phyloP scores from a whole-genome alignment of 2,797 vertebrate species.

The Urosaurus nigricauda region DNA sequence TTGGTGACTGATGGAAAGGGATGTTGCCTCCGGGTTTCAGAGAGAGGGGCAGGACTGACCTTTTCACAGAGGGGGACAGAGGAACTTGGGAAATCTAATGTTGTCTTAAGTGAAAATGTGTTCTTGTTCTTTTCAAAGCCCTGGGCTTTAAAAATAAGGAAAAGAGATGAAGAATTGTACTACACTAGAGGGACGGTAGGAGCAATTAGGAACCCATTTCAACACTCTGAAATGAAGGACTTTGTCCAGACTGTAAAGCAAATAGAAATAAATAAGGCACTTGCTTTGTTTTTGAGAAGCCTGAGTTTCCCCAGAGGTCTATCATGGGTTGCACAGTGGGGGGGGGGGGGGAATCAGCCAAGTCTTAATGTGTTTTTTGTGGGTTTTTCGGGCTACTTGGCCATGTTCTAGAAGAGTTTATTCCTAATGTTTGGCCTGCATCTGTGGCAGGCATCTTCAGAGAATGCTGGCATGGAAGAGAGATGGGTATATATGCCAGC shows the following conservation, averaged over 20 bases:
- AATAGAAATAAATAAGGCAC: background rate
- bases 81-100: background rate
- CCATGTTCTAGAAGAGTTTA: too few relatives aligned
- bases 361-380: too few relatives aligned
- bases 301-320: background rate
- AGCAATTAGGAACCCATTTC: background rate
- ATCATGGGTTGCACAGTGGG: background rate
- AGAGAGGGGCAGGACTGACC: slow-evolving; percentile 50
- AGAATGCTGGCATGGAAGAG: too few relatives aligned
- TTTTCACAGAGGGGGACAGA: background rate
- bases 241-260: background rate
- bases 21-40: slow-evolving; percentile 30
- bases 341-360: too few relatives aligned
- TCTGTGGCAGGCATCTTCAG: too few relatives aligned
- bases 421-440: too few relatives aligned
- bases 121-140: background rate
- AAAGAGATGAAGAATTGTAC: background rate
- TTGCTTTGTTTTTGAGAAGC: background rate
- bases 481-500: too few relatives aligned
- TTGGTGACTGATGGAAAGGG: background rate
- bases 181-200: background rate
- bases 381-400: too few relatives aligned
- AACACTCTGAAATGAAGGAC: background rate
- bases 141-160: background rate
- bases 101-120: slow-evolving; percentile 23